Evolutionary conservation across 2,113 vertebrate species (phyloP), one percentile per base, ranked within the genome.

Genomic region (Prietella phreatophila): DNA sequence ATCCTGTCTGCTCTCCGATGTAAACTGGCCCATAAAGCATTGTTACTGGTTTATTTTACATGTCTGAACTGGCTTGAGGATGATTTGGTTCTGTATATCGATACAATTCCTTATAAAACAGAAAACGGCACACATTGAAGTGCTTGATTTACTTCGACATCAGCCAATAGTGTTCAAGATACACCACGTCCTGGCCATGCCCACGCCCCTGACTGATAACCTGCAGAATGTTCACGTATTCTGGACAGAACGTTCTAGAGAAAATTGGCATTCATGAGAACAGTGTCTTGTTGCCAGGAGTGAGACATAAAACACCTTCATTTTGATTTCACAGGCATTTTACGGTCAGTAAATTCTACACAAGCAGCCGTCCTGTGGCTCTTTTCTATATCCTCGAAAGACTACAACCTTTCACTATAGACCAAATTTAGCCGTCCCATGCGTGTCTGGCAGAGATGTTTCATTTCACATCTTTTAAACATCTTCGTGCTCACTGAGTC

Each of bases 311-410:
- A 82, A 61, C 33, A 60, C 7, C 20, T 61, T 82, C 2, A 82
- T 61, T 82, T 82, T 82, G 56, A 61, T 82, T 61, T 61, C 33
- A 82, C 36, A 27, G 80, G 20, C 33, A 15, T 82, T 82, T 82
- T 61, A 82, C 20, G 13, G 56, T 61, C 79, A 81, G 80, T 82
- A 82, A 61, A 61, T 60, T 22, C 33, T 82, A 61, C 33, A 60
- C 5, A 5, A 60, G 10, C 55, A 42, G 11, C 22, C 13, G 25
- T 61, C 33, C 56, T 61, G 19, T 36, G 55, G 55, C 80, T 39
- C 30, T 39, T 58, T 81, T 30, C 69, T 20, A 17, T 73, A 36
- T 81, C 55, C 79, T 81, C 79, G 1, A 42, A 60, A 61, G 33
- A 82, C 80, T 61, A 61, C 80, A 61, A 15, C 33, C 10, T 61